Conservation (phyloP, 2,113 vertebrate species). For the Lepus americanus region DNA sequence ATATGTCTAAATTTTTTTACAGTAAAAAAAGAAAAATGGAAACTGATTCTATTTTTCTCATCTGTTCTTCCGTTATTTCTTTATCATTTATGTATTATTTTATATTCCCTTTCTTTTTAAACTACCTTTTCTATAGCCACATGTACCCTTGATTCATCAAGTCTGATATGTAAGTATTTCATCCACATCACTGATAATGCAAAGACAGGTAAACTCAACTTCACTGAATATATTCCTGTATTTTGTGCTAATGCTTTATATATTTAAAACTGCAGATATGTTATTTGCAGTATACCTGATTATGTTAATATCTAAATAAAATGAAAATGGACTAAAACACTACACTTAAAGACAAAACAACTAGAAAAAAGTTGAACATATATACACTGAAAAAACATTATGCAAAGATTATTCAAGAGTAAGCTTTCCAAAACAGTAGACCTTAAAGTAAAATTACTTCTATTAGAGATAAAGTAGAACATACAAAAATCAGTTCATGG, state of each 20-base stretch:
- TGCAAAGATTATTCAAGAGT: neutral
- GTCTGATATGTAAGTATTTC: neutral
- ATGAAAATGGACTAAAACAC: neutral
- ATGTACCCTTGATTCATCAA: neutral
- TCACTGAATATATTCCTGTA: neutral
- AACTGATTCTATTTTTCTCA: neutral
- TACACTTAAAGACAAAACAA: neutral
- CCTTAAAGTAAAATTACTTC: neutral
- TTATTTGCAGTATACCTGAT: neutral
- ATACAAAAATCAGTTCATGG: neutral
- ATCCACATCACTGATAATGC: neutral
- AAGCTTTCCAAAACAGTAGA: neutral
- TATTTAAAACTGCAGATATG: neutral
- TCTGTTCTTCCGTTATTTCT: neutral
- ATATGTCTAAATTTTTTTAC: neutral
- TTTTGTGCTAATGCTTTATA: neutral
- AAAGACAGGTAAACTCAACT: neutral
- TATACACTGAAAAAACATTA: neutral
- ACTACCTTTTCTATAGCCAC: neutral
- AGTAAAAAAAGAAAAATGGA: conserved; percentile 24
- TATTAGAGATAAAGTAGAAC: neutral
- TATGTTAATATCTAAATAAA: neutral
- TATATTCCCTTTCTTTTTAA: neutral
- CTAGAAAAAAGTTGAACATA: neutral
- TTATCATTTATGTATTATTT: conserved; percentile 19